Evolutionary conservation across 2,797 vertebrate species (phyloP).

Genomic region (Centropyge bicolor): DNA sequence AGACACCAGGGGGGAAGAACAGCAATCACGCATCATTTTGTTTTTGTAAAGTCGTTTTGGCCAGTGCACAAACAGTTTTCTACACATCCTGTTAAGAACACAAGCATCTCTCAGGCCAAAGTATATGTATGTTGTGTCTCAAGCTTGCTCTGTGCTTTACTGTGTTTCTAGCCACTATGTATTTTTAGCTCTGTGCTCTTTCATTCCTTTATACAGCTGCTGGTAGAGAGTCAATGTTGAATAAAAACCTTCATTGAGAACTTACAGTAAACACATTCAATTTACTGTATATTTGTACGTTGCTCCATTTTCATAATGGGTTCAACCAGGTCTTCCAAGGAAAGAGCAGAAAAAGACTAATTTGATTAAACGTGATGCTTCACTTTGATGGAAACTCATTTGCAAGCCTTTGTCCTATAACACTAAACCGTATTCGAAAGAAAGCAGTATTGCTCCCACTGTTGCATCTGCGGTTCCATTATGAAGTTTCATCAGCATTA

Average conservation of each 20-base stretch:
- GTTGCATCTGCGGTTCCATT: constrained; percentile 8
- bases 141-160: not conserved
- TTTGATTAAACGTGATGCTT: not conserved
- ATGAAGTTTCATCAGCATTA: constrained; percentile 45
- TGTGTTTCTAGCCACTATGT: not conserved
- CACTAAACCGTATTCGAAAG: constrained; percentile 5
- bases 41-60: not conserved
- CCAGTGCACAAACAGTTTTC: not conserved
- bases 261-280: not conserved
- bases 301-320: not conserved
- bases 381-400: constrained; percentile 3
- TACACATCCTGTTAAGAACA: not conserved
- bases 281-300: not conserved
- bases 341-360: not conserved
- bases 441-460: not conserved
- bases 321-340: not conserved
- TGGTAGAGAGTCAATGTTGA: not conserved
- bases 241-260: not conserved
- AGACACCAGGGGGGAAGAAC: no score
- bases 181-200: not conserved
- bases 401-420: not conserved
- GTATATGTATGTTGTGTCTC: not conserved
- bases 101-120: not conserved
- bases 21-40: not conserved
- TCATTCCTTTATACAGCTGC: not conserved